Evolutionary conservation across 2,888 invertebrate species (phyloP), one percentile per base, ranked within the genome.

Genomic region (Archips xylosteana): DNA sequence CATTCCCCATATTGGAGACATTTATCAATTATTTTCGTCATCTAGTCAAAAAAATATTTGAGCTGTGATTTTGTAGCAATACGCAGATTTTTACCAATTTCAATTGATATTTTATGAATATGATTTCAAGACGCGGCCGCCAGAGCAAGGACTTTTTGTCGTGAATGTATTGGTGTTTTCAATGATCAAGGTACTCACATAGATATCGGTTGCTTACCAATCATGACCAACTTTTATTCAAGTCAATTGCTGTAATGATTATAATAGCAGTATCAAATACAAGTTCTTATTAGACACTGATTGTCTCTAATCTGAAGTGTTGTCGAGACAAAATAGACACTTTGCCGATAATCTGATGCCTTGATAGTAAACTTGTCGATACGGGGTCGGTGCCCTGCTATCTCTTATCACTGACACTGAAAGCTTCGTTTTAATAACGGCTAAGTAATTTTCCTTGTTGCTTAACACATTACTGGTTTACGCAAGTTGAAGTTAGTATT

Each of bases 361-460:
- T 92, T 92, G 92, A 90, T 92, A 92, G 88, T 92, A 89, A 92
- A 92, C 92, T 92, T 92, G 88, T 82, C 75, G 87, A 85, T 86
- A 86, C 76, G 78, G 82, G 92, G 88, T 93, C 92, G 88, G 88
- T 81, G 92, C 70, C 90, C 91, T 59, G 92, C 92, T 92, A 88
- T 8, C 13, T 45, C 47, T 80, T 80, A 78, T 74, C 78, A 73
- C 76, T 92, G 92, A 89, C 92, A 92, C 86, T 92, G 92, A 92
- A 92, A 89, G 81, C 80, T 75, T 54, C 34, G 12, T 63, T 75
- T 72, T 51, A 65, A 69, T 75, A 61, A 59, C 36, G 15, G 65
- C 54, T 61, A 65, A 74, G 74, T 74, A 74, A 70, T 74, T 74
- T 74, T 74, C 69, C 74, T 70, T 74, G 70, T 74, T 61, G 70